A percentile compares a stretch with the other conserved stretches of the same genome.
Evolutionary conservation across 2,113 vertebrate genomes (phyloP).

Genomic region (Lepus timidus): DNA sequence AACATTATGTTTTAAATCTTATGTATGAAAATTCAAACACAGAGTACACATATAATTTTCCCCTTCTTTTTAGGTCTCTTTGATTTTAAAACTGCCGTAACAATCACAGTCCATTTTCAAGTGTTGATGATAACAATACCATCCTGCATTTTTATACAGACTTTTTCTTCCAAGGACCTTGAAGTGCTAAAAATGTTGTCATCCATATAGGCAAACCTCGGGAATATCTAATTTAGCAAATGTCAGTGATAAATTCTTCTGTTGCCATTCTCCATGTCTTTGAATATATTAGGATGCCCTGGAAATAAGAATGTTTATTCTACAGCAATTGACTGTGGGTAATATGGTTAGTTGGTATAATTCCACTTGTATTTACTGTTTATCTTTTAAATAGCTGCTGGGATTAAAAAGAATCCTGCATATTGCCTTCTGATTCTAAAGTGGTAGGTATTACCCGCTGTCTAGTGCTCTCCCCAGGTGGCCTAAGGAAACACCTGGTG

Average conservation of each 20-base stretch:
- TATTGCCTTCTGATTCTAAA: constrained; percentile 72
- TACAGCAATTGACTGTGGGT: constrained; percentile 78
- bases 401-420: constrained; percentile 61
- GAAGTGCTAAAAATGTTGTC: constrained; percentile 84
- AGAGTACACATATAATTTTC: constrained; percentile 77
- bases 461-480: constrained; percentile 43
- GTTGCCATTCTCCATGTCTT: constrained; percentile 81
- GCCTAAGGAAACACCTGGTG: background rate
- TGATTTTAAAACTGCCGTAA: constrained; percentile 81
- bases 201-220: constrained; percentile 80
- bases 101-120: constrained; percentile 83
- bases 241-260: constrained; percentile 85
- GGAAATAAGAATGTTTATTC: constrained; percentile 81
- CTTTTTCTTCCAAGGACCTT: constrained; percentile 84
- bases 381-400: constrained; percentile 80
- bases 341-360: constrained; percentile 81
- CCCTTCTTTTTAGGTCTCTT: constrained; percentile 73
- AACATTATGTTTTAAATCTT: constrained; percentile 77
- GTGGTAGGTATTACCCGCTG: constrained; percentile 49
- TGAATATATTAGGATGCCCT: constrained; percentile 79
- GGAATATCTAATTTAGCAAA: constrained; percentile 84
- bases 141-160: constrained; percentile 81
- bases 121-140: constrained; percentile 80
- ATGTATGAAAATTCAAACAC: constrained; percentile 75
- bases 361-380: constrained; percentile 82